Conservation (phyloP, 2,888 invertebrate genomes). For the Phyto melanocephala region DNA sequence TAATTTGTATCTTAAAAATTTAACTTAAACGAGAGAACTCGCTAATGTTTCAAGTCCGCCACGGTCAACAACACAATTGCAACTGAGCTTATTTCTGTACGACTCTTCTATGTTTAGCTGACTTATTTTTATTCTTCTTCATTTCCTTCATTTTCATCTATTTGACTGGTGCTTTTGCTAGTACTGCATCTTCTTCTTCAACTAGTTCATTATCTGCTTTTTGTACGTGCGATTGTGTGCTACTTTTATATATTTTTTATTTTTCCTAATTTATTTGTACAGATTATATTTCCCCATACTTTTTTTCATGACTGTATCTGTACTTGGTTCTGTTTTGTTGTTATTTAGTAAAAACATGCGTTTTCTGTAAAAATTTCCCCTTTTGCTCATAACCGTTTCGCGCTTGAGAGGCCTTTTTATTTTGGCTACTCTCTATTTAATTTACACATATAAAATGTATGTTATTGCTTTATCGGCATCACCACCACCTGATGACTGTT, state of each 20-base stretch:
- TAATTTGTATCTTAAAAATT: constrained; percentile 15
- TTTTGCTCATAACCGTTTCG: constrained; percentile 51
- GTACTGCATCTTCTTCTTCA: not conserved
- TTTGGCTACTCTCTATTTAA: not conserved
- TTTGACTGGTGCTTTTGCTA: constrained; percentile 31
- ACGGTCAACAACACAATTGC: constrained; percentile 73
- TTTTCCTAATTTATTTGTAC: not conserved
- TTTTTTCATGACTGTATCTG: not conserved
- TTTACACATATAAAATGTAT: not conserved
- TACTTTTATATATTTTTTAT: constrained; percentile 1
- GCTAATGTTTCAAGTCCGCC: constrained; percentile 71
- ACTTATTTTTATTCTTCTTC: constrained; percentile 71
- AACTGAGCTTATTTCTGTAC: constrained; percentile 70
- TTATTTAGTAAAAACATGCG: constrained; percentile 26
- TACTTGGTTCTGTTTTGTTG: constrained; percentile 27
- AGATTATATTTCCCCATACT: not conserved
- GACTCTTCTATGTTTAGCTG: constrained; percentile 68
- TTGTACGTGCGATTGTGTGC: not conserved
- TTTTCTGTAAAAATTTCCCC: constrained; percentile 52
- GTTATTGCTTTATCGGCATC: not conserved
- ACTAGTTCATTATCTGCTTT: not conserved
- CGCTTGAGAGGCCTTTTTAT: not conserved
- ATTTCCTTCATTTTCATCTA: constrained; percentile 37
- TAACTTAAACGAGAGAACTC: constrained; percentile 55
- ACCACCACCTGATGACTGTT: not conserved